phyloP scores from a whole-genome alignment of 2,797 vertebrate genomes.

The Schizopygopsis pylzovi region DNA sequence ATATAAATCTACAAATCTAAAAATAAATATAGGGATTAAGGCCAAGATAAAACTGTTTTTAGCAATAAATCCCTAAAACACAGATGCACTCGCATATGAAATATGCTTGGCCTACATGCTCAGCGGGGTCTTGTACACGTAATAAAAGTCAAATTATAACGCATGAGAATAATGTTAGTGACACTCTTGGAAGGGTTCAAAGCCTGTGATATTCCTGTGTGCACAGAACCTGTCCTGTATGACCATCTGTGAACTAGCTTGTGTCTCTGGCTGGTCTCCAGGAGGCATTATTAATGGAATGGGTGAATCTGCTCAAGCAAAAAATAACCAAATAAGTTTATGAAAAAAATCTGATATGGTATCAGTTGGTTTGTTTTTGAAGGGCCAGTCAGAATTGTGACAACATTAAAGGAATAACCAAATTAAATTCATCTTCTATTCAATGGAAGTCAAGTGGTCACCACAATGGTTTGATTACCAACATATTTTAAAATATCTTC shows the following conservation, averaged over 20 bases:
- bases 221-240: constrained; percentile 42
- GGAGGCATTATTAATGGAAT: constrained; percentile 23
- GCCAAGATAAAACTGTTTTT: constrained; percentile 7
- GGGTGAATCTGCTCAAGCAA: constrained; percentile 32
- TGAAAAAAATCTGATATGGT: not conserved
- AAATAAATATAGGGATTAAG: constrained; percentile 37
- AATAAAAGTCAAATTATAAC: not conserved
- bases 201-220: constrained; percentile 45
- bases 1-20: constrained; percentile 22
- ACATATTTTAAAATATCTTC: not conserved
- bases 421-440: not conserved
- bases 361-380: not conserved
- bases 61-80: constrained; percentile 36
- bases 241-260: constrained; percentile 55
- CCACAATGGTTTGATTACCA: too few relatives aligned
- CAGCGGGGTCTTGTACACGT: not conserved
- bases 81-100: not conserved
- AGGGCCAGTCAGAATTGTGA: not conserved
- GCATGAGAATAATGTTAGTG: not conserved
- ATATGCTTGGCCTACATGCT: not conserved
- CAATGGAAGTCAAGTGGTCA: not conserved
- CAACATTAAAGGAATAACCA: not conserved
- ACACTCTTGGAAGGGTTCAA: constrained; percentile 1
- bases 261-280: constrained; percentile 46
- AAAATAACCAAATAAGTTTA: not conserved